These are phyloP conservation scores for Aplocera efformata DNA, from an alignment of 2,888 invertebrate genomes.

Conservation along the genomic window DNA sequence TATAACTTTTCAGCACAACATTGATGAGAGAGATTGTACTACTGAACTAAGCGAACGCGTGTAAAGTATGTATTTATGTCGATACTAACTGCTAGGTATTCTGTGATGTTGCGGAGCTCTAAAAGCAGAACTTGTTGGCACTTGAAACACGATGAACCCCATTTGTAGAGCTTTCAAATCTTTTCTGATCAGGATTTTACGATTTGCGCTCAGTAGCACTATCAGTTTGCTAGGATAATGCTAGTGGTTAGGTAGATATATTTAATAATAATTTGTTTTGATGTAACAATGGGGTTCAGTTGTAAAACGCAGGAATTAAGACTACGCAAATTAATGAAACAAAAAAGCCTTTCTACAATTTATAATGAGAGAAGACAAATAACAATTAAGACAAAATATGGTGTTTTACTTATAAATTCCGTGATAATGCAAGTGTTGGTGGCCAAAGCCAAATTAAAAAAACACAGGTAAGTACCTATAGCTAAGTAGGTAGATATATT, in stretches of 20 bases:
- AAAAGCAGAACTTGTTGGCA: slow-evolving; percentile 43
- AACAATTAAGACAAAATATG: slow-evolving; percentile 1
- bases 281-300: slow-evolving; percentile 25
- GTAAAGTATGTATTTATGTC: neutral
- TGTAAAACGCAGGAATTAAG: slow-evolving; percentile 24
- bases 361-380: slow-evolving; percentile 3
- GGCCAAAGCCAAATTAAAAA: slow-evolving; percentile 9
- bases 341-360: slow-evolving; percentile 8
- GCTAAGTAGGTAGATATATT: no score
- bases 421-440: slow-evolving; percentile 7
- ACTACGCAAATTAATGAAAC: slow-evolving; percentile 3
- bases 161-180: neutral
- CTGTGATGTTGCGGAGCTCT: slow-evolving; percentile 6
- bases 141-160: slow-evolving; percentile 29
- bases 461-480: no score
- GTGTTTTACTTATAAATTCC: slow-evolving; percentile 5
- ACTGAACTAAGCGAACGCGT: neutral
- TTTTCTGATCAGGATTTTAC: neutral
- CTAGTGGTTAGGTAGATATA: no score
- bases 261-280: no score
- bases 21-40: slow-evolving; percentile 1
- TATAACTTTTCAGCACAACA: no score
- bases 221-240: no score
- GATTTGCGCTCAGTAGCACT: slow-evolving; percentile 1
- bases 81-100: slow-evolving; percentile 4